Evolutionary conservation across 2,113 vertebrate species (phyloP).

Genomic region (Cyprinus carpio): DNA sequence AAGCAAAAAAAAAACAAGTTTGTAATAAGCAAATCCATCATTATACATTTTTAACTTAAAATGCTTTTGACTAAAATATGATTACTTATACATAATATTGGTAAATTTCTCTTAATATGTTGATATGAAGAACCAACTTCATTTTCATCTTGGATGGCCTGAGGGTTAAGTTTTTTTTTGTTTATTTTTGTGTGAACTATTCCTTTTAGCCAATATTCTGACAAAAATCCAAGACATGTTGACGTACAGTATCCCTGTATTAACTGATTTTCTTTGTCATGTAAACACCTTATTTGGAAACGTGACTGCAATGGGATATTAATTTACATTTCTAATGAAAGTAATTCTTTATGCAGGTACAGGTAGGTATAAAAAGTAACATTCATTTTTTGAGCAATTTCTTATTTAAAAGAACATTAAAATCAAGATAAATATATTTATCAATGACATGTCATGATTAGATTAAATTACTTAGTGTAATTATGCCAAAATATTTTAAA

Average conservation of each 20-base stretch:
- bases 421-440: neutral
- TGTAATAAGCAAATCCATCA: no score
- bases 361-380: neutral
- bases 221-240: neutral
- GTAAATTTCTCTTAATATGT: no score
- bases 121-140: neutral
- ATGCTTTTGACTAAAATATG: neutral
- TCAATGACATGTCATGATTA: neutral
- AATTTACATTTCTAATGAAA: neutral
- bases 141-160: neutral
- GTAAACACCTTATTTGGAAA: neutral
- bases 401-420: neutral
- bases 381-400: neutral
- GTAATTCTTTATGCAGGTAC: neutral
- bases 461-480: neutral
- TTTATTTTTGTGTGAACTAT: no score
- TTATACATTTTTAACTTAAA: no score
- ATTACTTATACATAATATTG: neutral
- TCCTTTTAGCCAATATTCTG: neutral
- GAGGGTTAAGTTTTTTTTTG: no score
- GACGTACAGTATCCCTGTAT: neutral
- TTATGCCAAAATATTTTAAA: neutral
- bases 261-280: neutral
- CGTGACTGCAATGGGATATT: neutral
- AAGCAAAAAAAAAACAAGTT: no score